These are phyloP conservation scores for Megastigmus dorsalis DNA, from an alignment of 2,888 invertebrate genomes.

Conservation along the genomic window DNA sequence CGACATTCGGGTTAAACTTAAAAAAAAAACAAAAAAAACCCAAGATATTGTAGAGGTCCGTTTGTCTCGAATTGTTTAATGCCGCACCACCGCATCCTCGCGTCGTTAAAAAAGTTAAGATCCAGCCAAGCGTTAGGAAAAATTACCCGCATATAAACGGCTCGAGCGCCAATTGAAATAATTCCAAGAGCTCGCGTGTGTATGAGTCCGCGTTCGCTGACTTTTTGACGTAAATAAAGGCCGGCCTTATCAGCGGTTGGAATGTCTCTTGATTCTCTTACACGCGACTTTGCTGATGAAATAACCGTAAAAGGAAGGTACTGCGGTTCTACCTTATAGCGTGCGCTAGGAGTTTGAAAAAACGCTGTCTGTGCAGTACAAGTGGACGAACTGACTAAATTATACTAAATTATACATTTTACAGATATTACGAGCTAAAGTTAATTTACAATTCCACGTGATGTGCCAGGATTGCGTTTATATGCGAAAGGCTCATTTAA, in stretches of 20 bases:
- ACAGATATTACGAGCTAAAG: conserved; percentile 25
- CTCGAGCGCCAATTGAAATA: conserved; percentile 45
- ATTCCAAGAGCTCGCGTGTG: conserved; percentile 44
- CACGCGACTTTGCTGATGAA: conserved; percentile 57
- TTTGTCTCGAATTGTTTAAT: conserved; percentile 42
- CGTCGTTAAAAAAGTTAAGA: conserved; percentile 22
- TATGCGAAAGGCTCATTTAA: too few species aligned
- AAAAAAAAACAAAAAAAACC: conserved; percentile 31
- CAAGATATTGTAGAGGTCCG: not conserved
- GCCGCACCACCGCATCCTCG: not conserved
- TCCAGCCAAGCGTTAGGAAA: conserved; percentile 9
- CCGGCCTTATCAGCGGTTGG: conserved; percentile 50
- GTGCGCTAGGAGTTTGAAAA: conserved; percentile 6
- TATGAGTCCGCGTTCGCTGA: not conserved
- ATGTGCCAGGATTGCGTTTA: too few species aligned
- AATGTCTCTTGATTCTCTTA: conserved; percentile 54
- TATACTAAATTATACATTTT: conserved; percentile 31
- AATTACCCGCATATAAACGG: conserved; percentile 35
- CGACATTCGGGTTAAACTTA: conserved; percentile 28
- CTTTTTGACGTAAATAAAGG: conserved; percentile 53
- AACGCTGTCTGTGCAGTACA: not conserved
- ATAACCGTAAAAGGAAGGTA: conserved; percentile 54
- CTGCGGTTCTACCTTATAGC: not conserved
- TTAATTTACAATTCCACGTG: conserved; percentile 32
- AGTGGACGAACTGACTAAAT: not conserved